Evolutionary conservation across 2,888 invertebrate species (phyloP).

Genomic region (Microctonus hyperodae): DNA sequence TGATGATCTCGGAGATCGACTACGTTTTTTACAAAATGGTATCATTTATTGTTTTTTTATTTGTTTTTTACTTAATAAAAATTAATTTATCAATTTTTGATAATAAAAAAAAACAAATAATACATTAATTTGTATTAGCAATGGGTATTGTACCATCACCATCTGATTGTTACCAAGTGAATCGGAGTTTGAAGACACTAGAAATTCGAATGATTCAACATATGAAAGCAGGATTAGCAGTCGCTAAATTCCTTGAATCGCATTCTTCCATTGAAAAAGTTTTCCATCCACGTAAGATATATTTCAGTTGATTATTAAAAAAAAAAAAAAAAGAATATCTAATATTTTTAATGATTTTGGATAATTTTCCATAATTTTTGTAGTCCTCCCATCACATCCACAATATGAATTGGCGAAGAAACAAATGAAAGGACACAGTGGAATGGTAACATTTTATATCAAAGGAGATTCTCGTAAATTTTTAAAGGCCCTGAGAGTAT

Average conservation of each 20-base stretch:
- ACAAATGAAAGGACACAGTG: constrained; percentile 89
- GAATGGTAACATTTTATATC: constrained; percentile 89
- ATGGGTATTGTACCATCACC: constrained; percentile 95
- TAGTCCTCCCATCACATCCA: constrained; percentile 84
- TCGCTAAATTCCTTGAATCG: constrained; percentile 82
- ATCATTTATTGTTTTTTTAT: constrained; percentile 42
- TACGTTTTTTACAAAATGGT: constrained; percentile 91
- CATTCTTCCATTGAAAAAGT: constrained; percentile 85
- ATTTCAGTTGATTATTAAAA: not conserved
- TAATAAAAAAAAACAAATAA: too few relatives aligned
- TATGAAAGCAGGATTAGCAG: constrained; percentile 76
- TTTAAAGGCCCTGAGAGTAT: constrained; percentile 78
- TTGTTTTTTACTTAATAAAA: not conserved
- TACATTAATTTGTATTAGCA: constrained; percentile 65
- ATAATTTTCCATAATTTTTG: constrained; percentile 41
- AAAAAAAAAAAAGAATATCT: not conserved
- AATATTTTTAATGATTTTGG: not conserved
- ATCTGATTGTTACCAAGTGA: constrained; percentile 94
- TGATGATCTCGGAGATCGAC: constrained; percentile 73
- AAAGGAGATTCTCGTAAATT: constrained; percentile 82
- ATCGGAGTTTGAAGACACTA: constrained; percentile 92
- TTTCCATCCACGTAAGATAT: constrained; percentile 76
- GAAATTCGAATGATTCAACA: constrained; percentile 91
- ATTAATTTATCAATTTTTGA: not conserved
- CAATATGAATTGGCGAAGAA: constrained; percentile 80